Conservation (phyloP, 2,888 invertebrate species). For the Therioaphis trifolii region DNA sequence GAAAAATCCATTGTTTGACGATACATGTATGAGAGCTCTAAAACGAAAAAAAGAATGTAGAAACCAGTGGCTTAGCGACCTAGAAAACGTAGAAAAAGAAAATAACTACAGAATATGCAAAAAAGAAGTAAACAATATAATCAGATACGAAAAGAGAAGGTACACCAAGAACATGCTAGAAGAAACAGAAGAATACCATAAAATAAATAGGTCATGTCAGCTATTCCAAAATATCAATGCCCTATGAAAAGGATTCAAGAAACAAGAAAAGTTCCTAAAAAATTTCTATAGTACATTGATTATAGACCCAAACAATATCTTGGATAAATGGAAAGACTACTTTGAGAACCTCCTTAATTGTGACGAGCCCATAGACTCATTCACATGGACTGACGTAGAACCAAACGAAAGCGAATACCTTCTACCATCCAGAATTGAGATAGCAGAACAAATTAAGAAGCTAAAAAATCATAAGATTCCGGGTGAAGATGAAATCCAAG, state of each 20-base stretch:
- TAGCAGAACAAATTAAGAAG: slow-evolving; percentile 43
- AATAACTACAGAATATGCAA: slow-evolving; percentile 47
- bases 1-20: slow-evolving; percentile 43
- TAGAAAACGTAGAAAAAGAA: slow-evolving; percentile 36
- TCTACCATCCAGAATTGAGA: slow-evolving; percentile 32
- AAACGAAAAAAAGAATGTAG: slow-evolving; percentile 39
- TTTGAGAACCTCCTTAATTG: slow-evolving; percentile 46
- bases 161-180: slow-evolving; percentile 46
- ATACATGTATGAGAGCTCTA: slow-evolving; percentile 29
- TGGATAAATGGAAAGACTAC: slow-evolving; percentile 48
- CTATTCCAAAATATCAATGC: slow-evolving; percentile 52
- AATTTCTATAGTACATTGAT: slow-evolving; percentile 40
- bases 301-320: slow-evolving; percentile 35
- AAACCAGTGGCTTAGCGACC: slow-evolving; percentile 23
- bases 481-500: slow-evolving; percentile 51
- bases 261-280: slow-evolving; percentile 37
- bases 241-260: slow-evolving; percentile 35
- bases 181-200: slow-evolving; percentile 36
- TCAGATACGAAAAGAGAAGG: slow-evolving; percentile 44
- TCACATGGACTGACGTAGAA: slow-evolving; percentile 29
- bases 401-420: slow-evolving; percentile 38
- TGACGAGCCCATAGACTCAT: slow-evolving; percentile 37
- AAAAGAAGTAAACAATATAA: slow-evolving; percentile 47
- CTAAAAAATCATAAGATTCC: slow-evolving; percentile 50
- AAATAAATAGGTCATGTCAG: slow-evolving; percentile 36